phyloP scores from a whole-genome alignment of 1,140 invertebrate genomes.

The Kradibia gibbosae region DNA sequence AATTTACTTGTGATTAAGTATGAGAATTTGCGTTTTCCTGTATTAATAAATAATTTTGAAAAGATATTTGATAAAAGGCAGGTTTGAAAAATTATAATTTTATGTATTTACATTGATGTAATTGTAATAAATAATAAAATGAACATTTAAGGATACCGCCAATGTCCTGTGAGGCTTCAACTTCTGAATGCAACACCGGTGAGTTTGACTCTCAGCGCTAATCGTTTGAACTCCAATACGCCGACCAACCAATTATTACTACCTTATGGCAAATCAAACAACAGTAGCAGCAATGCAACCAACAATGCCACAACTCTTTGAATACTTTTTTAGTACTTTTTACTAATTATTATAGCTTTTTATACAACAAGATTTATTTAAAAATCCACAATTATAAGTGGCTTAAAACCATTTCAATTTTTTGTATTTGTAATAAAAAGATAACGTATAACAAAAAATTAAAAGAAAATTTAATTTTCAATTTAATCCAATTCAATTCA shows the following conservation, averaged over 20 bases:
- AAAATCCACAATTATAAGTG: neutral
- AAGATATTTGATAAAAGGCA: too few relatives aligned
- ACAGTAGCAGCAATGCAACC: neutral
- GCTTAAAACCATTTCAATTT: slow-evolving; percentile 4
- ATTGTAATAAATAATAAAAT: neutral
- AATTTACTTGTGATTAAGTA: too few relatives aligned
- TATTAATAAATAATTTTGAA: too few relatives aligned
- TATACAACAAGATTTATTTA: slow-evolving; percentile 1
- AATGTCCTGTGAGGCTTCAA: slow-evolving; percentile 73
- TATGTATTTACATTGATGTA: too few relatives aligned
- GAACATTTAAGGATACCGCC: slow-evolving; percentile 62
- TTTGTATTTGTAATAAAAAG: slow-evolving; percentile 13
- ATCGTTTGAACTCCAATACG: slow-evolving; percentile 57
- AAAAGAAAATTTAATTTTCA: too few relatives aligned
- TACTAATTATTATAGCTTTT: slow-evolving; percentile 1
- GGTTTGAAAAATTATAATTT: too few relatives aligned
- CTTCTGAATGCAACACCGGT: slow-evolving; percentile 70
- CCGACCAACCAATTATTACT: slow-evolving; percentile 20
- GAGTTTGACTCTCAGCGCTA: slow-evolving; percentile 68
- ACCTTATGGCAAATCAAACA: slow-evolving; percentile 14
- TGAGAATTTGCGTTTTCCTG: too few relatives aligned
- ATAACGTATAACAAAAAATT: too few relatives aligned
- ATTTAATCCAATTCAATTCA: too few relatives aligned
- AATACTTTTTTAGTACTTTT: neutral
- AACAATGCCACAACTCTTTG: slow-evolving; percentile 47